Conservation (phyloP, 2,888 invertebrate species). For the Hemistola chrysoprasaria region DNA sequence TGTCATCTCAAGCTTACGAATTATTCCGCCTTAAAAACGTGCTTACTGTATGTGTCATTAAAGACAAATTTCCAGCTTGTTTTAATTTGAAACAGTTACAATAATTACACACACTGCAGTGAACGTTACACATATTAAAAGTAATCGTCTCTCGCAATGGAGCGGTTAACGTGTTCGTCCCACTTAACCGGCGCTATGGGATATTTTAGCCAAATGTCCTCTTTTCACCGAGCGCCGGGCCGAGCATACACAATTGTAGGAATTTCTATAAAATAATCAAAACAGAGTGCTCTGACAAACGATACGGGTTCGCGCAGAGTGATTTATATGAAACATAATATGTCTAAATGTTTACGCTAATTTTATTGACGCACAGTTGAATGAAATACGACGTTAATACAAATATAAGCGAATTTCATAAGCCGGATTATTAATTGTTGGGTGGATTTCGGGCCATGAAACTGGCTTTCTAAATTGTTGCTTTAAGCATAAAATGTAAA, state of each 20-base stretch:
- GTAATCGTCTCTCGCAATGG: conserved; percentile 17
- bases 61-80: no score
- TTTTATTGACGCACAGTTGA: conserved; percentile 3
- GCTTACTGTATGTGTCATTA: no score
- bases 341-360: conserved; percentile 11
- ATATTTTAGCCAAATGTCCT: conserved; percentile 17
- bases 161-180: conserved; percentile 18
- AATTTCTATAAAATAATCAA: conserved; percentile 11
- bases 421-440: not conserved
- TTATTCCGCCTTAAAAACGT: no score
- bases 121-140: conserved; percentile 10
- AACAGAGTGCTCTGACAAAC: conserved; percentile 19
- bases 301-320: conserved; percentile 17
- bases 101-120: conserved; percentile 3
- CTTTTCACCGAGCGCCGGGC: conserved; percentile 7
- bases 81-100: no score
- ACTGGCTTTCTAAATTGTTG: not conserved
- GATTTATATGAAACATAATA: conserved; percentile 19
- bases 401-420: conserved; percentile 2
- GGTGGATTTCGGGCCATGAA: not conserved
- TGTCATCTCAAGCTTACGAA: no score
- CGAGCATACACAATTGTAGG: conserved; percentile 11
- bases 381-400: conserved; percentile 1
- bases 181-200: conserved; percentile 17
- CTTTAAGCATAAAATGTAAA: not conserved